Evolutionary conservation across 2,797 vertebrate species (phyloP), one percentile per base, ranked within the genome.

Genomic region (Rhinichthys osculus): DNA sequence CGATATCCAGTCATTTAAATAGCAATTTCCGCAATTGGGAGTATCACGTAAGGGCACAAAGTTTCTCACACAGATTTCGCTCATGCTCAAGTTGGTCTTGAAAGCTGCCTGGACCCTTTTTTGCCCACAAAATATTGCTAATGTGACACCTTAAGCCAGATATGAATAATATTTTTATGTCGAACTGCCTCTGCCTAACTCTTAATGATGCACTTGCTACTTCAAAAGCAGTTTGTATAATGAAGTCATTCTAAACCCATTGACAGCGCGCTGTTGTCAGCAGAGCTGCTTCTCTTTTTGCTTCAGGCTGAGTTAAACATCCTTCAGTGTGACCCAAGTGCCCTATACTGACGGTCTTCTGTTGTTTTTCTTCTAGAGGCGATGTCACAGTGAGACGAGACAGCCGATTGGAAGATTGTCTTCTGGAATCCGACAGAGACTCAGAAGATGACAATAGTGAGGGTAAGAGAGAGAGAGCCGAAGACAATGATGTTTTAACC

Each of bases 331-430:
- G 50, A 82, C 57, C 85, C 44, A 42, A 42, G 35, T 69, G 71
- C 64, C 64, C 73, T 83, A n/a, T n/a, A 21, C 67, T 83, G n/a
- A 78, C 44, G 13, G 30, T 85, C 35, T 78, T 87, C 78, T 70
- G 7, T 78, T 90, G 73, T 92, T 59, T 88, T 83, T 86, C 69
- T 93, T 91, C 82, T 93, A 96, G 96, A 90, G 92, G 94, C 70
- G 96, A 96, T 85, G 92, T 96, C 89, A 94, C 90, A 0, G 94
- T 86, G 14, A 93, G 71, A 87, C 93, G 93, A 91, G 93, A 96
- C 92, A 88, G 78, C 23, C 90, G 89, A 72, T 89, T 96, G 89
- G 96, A 95, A 77, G 83, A 79, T n/a, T 86, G 87, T 78, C 76
- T 86, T 3, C 85, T 92, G 86, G 95, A 96, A 86, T 95, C 95